Base-by-base conservation (phyloP, 2,888 invertebrate species). In the Sarcophaga caerulescens region DNA sequence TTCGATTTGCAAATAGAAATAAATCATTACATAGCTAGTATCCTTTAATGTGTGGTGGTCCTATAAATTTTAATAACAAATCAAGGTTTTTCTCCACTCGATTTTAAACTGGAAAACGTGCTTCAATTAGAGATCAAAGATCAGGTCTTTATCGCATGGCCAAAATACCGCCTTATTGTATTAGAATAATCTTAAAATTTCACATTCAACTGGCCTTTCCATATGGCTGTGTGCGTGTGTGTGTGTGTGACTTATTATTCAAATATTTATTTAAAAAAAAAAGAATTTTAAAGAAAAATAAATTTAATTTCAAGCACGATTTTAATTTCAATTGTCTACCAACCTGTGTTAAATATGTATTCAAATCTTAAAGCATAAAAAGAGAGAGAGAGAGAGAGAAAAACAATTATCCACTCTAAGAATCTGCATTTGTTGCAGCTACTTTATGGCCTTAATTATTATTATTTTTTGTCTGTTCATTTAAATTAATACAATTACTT, bases 321-420 rank as follows among this genome's bases (percentile, higher is more conserved):
- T 86, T 86, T 65, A 84, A 81, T 86, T 84, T 77, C 60, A 59
- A 85, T 82, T 76, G 76, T 71, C 47, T 52, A 68, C 60, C 70
- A 69, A 75, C 85, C 74, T 25, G 76, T 25, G 3, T 35, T 35
- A 35, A 35, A 70, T 63, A 23, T 44, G 25, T 57, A 52, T 52
- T 52, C 14, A 52, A 52, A 52, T 35, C 35, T 2, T 35, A 35
- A 35, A 35, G 8, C 35, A 35, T 35, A 35, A 35, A 35, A 6
- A 35, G 1, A 35, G 25, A 8, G 35, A 6, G 35, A 35, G 3
- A 35, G 35, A 6, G 35, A 35, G 75, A 57, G 14, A 25, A 45
- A 52, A 83, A 74, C 77, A 77, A 81, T 85, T 81, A 77, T 66
- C 70, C 73, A 77, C 68, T 70, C 73, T 11, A 47, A 44, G 75